Evolutionary conservation across 2,888 invertebrate species (phyloP), one percentile per base, ranked within the genome.

Genomic region (Psylliodes chrysocephalus): DNA sequence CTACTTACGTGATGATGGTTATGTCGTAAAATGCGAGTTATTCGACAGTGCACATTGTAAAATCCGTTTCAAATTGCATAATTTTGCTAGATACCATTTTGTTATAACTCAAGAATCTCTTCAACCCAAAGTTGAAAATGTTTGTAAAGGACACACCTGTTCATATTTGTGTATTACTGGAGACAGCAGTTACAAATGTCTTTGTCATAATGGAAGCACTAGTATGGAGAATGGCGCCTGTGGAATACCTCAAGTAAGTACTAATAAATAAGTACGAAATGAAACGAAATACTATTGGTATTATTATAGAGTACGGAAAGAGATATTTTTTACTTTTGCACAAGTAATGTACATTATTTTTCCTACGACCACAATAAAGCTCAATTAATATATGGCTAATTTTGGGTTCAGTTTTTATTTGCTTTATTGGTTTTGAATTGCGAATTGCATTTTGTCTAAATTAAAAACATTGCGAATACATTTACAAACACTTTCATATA

Each of bases 81-180:
- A 83, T 17, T 76, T 81, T 47, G 84, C 85, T 65, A 80, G 84
- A 5, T 83, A 84, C 49, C 77, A 85, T 17, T 87, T 90, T 67
- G 80, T 83, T 0, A 80, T 90, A 3, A 78, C 82, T 10, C 89
- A 89, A 61, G 71, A 75, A 12, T 86, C 88, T 2, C 81, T 86
- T 4, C 89, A 90, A 74, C 86, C 86, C 18, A 60, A 71, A 1
- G 76, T 77, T 0, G 65, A 72, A 1, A 86, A 89, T 77, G 78
- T 81, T 28, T 91, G 90, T 73, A 66, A 74, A 8, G 78, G 81
- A 54, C 82, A 84, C 25, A 82, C 80, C 18, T 92, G 92, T 73
- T 77, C 82, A 0, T 85, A 88, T 60, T 80, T 92, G 73, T 92
- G 92, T 76, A 82, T 91, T 2, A 83, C 86, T 33, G 82, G 82